Conservation (phyloP, 2,797 vertebrate genomes). For the Knipowitschia caucasica region DNA sequence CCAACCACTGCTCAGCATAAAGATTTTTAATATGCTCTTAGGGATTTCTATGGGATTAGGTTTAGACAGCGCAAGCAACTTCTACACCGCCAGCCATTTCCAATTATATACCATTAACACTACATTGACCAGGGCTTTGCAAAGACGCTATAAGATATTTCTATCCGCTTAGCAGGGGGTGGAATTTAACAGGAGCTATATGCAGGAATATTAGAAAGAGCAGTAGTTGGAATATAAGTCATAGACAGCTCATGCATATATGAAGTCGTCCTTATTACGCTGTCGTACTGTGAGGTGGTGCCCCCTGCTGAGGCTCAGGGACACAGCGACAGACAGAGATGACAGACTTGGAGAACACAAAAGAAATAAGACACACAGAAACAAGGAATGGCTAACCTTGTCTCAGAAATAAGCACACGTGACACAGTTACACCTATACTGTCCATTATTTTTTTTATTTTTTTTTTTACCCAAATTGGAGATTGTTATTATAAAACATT, state of each 20-base stretch:
- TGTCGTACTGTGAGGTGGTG: conserved; percentile 17
- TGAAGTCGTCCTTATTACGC: conserved; percentile 30
- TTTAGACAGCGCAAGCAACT: conserved; percentile 60
- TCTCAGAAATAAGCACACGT: neutral
- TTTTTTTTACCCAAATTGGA: no score
- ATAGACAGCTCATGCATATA: neutral
- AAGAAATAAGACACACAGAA: conserved; percentile 5
- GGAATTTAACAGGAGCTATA: conserved; percentile 33
- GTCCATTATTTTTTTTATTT: no score
- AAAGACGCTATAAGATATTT: conserved; percentile 58
- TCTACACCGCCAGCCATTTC: conserved; percentile 55
- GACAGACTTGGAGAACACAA: conserved; percentile 7
- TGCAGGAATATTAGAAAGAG: conserved; percentile 9
- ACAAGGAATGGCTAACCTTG: neutral
- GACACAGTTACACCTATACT: no score
- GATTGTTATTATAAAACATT: no score
- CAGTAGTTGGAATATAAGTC: conserved; percentile 1
- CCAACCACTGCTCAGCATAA: conserved; percentile 47
- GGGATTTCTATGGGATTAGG: conserved; percentile 62
- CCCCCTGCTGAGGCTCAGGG: conserved; percentile 9
- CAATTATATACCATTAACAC: conserved; percentile 67
- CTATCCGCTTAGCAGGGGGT: conserved; percentile 37
- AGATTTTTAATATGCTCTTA: conserved; percentile 59
- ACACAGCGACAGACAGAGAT: conserved; percentile 38
- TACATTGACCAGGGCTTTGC: conserved; percentile 56